Conservation (phyloP, 2,113 vertebrate genomes). For the Etheostoma cragini region DNA sequence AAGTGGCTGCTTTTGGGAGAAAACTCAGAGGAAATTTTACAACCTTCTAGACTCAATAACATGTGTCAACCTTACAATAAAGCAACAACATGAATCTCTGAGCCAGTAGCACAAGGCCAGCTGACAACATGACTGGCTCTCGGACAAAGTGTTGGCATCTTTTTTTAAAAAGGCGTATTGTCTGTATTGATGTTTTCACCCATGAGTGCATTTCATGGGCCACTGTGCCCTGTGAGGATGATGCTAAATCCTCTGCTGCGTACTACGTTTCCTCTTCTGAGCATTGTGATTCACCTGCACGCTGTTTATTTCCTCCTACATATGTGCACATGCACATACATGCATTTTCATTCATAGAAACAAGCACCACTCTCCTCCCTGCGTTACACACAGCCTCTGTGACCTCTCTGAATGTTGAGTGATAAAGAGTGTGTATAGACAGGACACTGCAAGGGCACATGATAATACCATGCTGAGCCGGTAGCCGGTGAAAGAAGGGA, state of each 20-base stretch:
- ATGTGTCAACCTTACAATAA: background rate
- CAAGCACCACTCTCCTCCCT: background rate
- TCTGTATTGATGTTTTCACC: background rate
- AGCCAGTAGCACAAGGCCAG: background rate
- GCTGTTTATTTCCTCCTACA: background rate
- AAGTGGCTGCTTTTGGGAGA: background rate
- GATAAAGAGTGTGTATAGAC: constrained; percentile 11
- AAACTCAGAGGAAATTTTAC: background rate
- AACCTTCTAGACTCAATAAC: background rate
- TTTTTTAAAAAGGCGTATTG: background rate
- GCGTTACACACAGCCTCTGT: constrained; percentile 1
- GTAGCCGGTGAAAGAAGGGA: constrained; percentile 60
- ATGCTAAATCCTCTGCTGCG: background rate
- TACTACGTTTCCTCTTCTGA: background rate
- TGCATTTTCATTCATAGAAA: background rate
- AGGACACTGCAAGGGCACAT: constrained; percentile 69
- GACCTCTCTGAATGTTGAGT: constrained; percentile 18
- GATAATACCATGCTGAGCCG: constrained; percentile 64
- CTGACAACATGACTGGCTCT: background rate
- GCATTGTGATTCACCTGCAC: background rate
- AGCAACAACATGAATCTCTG: background rate
- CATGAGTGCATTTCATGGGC: background rate
- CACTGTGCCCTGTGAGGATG: background rate
- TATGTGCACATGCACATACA: background rate
- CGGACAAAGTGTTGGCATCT: background rate